Evolutionary conservation across 2,113 vertebrate genomes (phyloP).

Genomic region (Heterotis niloticus): DNA sequence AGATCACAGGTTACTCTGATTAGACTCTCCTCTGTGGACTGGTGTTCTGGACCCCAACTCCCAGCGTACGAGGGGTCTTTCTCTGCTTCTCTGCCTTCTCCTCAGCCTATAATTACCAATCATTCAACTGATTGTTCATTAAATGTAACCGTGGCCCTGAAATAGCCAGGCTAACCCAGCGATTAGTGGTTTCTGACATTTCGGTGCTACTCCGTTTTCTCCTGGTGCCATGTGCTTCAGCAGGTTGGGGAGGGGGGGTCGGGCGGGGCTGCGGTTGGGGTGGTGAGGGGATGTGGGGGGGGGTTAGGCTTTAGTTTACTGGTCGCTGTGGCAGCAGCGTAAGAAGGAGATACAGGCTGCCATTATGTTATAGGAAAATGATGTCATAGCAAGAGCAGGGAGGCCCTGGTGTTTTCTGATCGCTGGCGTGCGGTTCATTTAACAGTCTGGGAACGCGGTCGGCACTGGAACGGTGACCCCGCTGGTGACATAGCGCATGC

Average conservation of each 20-base stretch:
- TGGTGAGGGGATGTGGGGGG: background rate
- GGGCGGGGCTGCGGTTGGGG: conserved; percentile 26
- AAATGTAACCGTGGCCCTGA: conserved; percentile 44
- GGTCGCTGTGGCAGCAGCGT: conserved; percentile 33
- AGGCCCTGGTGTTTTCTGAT: background rate
- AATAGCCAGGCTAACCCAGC: conserved; percentile 40
- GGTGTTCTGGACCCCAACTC: conserved; percentile 1
- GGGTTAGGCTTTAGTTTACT: conserved; percentile 32
- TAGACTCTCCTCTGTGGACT: background rate
- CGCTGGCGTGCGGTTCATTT: background rate
- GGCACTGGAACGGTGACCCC: background rate
- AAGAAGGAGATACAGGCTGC: conserved; percentile 12
- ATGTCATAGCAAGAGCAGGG: background rate
- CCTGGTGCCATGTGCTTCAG: conserved; percentile 23
- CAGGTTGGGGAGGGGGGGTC: background rate
- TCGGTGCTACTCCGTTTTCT: conserved; percentile 31
- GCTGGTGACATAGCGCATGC: background rate
- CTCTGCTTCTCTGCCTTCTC: conserved; percentile 30
- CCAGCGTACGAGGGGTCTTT: conserved; percentile 25
- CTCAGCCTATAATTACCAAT: conserved; percentile 44
- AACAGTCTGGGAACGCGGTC: background rate
- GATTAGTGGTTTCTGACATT: conserved; percentile 47
- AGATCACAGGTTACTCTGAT: too few relatives aligned
- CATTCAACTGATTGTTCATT: conserved; percentile 51
- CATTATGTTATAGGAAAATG: background rate